phyloP scores from a whole-genome alignment of 2,113 vertebrate genomes.

The Donacobius atricapilla region DNA sequence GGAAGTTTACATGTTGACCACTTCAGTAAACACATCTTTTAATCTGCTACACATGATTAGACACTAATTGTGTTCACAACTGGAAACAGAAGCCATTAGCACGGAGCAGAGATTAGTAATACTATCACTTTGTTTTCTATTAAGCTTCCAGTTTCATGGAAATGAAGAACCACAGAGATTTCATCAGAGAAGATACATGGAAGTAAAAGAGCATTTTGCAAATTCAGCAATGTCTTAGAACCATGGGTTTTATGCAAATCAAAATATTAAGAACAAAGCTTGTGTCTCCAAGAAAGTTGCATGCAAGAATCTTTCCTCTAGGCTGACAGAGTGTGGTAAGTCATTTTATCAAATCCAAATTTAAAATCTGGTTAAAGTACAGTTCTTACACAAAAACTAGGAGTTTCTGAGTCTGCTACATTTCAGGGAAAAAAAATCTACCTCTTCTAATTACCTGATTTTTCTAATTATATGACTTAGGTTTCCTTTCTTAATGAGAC shows the following conservation, averaged over 20 bases:
- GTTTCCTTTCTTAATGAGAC: slow-evolving; percentile 1
- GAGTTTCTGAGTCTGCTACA: background rate
- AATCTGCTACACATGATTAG: background rate
- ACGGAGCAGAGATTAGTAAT: background rate
- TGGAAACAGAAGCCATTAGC: background rate
- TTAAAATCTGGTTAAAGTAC: background rate
- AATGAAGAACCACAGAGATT: background rate
- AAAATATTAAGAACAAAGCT: background rate
- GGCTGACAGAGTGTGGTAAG: background rate
- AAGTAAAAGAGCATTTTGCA: background rate
- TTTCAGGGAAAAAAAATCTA: background rate
- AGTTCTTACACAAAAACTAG: background rate
- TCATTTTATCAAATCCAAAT: background rate
- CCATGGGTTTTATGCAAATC: background rate
- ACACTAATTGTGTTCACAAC: background rate
- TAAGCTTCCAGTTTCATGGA: slow-evolving; percentile 10
- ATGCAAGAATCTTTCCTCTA: background rate
- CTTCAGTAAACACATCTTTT: slow-evolving; percentile 9
- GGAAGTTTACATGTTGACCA: background rate
- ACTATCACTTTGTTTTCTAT: slow-evolving; percentile 7
- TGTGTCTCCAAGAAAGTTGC: background rate
- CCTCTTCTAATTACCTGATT: background rate
- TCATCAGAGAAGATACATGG: background rate
- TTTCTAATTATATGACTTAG: background rate
- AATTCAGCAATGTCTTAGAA: background rate